Conservation (phyloP, 2,888 invertebrate species). For the Euproctis similis region DNA sequence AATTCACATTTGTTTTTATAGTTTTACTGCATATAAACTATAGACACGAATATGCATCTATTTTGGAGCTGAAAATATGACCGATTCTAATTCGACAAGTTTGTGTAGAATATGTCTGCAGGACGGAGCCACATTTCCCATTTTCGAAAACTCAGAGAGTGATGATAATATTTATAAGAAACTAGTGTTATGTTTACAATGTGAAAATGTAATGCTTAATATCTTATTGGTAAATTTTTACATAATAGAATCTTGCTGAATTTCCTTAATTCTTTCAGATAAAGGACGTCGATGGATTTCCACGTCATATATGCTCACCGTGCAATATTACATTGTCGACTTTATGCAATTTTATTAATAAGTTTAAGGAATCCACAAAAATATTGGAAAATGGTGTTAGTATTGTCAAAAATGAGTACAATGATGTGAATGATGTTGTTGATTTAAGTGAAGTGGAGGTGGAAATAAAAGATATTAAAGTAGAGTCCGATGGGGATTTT, state of each 20-base stretch:
- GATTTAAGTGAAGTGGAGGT: constrained; percentile 25
- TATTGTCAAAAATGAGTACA: constrained; percentile 39
- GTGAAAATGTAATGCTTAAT: constrained; percentile 42
- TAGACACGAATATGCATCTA: too few species aligned
- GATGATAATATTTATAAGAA: constrained; percentile 33
- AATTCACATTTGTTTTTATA: too few species aligned
- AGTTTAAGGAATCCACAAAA: constrained; percentile 43
- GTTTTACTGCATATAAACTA: too few species aligned
- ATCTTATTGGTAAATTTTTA: neutral
- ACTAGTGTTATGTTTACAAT: constrained; percentile 41
- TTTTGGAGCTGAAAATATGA: constrained; percentile 10
- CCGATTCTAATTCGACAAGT: constrained; percentile 13
- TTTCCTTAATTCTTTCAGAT: constrained; percentile 37
- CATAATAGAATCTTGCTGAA: neutral
- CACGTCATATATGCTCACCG: constrained; percentile 45
- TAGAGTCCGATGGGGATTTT: constrained; percentile 26
- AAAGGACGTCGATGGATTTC: constrained; percentile 54
- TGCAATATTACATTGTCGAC: constrained; percentile 45
- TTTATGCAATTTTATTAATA: constrained; percentile 44
- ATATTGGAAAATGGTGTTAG: constrained; percentile 38
- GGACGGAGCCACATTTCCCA: constrained; percentile 42
- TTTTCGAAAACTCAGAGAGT: constrained; percentile 40
- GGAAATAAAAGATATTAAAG: constrained; percentile 30
- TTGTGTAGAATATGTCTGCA: constrained; percentile 58
- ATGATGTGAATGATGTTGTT: constrained; percentile 10